Evolutionary conservation across 2,797 vertebrate species (phyloP).

Genomic region (Labeo calbasu): DNA sequence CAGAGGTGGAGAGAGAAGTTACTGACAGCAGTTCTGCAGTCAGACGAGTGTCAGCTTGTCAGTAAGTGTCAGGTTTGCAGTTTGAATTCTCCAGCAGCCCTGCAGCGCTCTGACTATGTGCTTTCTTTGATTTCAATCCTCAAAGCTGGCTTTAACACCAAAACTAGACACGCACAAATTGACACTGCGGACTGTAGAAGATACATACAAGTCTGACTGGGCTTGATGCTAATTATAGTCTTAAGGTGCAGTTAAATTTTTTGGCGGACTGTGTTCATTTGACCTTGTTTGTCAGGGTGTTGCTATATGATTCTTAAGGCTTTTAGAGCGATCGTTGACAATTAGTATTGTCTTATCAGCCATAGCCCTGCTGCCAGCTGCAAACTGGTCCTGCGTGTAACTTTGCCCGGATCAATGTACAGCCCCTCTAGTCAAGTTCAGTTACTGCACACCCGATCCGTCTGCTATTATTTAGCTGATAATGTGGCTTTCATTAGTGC

Average conservation of each 20-base stretch:
- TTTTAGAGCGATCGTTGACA: not conserved
- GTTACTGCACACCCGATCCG: not conserved
- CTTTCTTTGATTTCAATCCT: conserved; percentile 16
- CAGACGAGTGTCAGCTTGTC: conserved; percentile 58
- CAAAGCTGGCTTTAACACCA: not conserved
- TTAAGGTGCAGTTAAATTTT: too few relatives aligned
- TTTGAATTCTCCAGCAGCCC: conserved; percentile 32
- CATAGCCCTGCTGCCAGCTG: conserved; percentile 2
- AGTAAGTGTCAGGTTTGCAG: conserved; percentile 47
- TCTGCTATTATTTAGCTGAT: conserved; percentile 10
- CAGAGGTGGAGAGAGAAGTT: not conserved
- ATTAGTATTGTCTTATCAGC: not conserved
- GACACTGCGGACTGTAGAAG: not conserved
- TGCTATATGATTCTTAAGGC: not conserved
- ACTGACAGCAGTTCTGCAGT: conserved; percentile 37
- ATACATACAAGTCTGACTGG: not conserved
- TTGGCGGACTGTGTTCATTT: not conserved
- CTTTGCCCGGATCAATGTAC: not conserved
- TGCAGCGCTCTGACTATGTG: not conserved
- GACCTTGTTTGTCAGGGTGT: not conserved
- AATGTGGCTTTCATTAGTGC: conserved; percentile 8
- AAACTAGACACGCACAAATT: conserved; percentile 6
- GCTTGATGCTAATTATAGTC: not conserved
- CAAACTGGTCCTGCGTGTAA: conserved; percentile 5
- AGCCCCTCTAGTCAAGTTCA: not conserved